Percentiles rank a stretch among this genome's conserved stretches.
Conservation (phyloP, 1,140 invertebrate species). For the Meloidogyne hapla region DNA sequence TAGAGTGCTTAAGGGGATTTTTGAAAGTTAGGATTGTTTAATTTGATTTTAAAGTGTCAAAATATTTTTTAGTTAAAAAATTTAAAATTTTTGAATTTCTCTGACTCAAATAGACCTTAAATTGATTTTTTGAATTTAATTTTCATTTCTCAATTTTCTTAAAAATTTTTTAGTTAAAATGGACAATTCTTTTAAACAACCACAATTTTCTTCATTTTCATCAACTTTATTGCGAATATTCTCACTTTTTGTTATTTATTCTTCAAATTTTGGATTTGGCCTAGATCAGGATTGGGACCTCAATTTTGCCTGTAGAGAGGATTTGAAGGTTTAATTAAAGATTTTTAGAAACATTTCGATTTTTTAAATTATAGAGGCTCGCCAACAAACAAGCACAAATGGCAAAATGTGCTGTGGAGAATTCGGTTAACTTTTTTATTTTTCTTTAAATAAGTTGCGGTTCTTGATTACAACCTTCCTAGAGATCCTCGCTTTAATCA, state of each 20-base stretch:
- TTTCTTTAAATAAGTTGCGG: neutral
- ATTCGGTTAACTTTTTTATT: neutral
- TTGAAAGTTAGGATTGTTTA: too few relatives aligned
- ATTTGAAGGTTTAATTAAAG: neutral
- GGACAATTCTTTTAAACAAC: too few relatives aligned
- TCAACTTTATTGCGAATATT: neutral
- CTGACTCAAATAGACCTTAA: too few relatives aligned
- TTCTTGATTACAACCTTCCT: too few relatives aligned
- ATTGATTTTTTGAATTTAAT: too few relatives aligned
- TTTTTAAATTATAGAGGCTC: constrained; percentile 10
- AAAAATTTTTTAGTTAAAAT: too few relatives aligned
- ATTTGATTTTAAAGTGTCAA: too few relatives aligned
- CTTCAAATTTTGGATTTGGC: neutral
- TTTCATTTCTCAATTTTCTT: too few relatives aligned
- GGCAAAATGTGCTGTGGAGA: constrained; percentile 11
- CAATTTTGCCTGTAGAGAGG: neutral
- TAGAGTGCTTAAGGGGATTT: too few relatives aligned
- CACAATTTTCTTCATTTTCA: neutral
- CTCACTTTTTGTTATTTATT: neutral
- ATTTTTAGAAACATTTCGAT: neutral
- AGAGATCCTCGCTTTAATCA: too few relatives aligned
- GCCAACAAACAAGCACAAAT: neutral
- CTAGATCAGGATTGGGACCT: neutral
- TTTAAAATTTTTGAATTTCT: too few relatives aligned
- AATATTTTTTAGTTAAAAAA: too few relatives aligned